Conservation (phyloP, 2,113 vertebrate genomes). For the Urocitellus parryii region DNA sequence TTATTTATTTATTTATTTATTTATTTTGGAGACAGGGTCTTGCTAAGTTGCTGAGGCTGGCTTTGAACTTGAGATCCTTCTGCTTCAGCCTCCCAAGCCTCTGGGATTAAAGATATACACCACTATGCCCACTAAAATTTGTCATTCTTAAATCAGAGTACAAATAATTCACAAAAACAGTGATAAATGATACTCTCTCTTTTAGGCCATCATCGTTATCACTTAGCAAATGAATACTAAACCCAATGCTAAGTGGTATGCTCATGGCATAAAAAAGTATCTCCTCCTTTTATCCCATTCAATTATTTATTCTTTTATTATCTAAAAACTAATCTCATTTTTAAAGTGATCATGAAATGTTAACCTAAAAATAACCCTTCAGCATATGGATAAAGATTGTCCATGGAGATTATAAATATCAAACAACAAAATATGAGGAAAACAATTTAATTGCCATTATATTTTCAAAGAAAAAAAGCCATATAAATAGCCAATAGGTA, state of each 20-base stretch:
- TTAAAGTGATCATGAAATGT: constrained; percentile 39
- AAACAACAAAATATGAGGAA: neutral
- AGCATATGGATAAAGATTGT: neutral
- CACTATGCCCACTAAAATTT: neutral
- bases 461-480: neutral
- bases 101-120: no score
- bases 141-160: neutral
- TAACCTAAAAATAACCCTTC: neutral
- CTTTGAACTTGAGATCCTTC: no score
- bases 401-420: neutral
- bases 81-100: no score
- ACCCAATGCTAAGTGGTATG: neutral
- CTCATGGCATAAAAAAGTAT: neutral
- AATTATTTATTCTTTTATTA: neutral
- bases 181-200: neutral
- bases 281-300: neutral
- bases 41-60: no score
- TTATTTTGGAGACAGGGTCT: no score
- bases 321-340: constrained; percentile 23
- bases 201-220: neutral
- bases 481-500: neutral
- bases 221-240: constrained; percentile 9
- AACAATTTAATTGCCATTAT: neutral
- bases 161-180: neutral
- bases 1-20: no score